Percentiles rank a stretch among this genome's conserved stretches.
Conservation (phyloP, 2,113 vertebrate genomes). For the Theristicus caerulescens region DNA sequence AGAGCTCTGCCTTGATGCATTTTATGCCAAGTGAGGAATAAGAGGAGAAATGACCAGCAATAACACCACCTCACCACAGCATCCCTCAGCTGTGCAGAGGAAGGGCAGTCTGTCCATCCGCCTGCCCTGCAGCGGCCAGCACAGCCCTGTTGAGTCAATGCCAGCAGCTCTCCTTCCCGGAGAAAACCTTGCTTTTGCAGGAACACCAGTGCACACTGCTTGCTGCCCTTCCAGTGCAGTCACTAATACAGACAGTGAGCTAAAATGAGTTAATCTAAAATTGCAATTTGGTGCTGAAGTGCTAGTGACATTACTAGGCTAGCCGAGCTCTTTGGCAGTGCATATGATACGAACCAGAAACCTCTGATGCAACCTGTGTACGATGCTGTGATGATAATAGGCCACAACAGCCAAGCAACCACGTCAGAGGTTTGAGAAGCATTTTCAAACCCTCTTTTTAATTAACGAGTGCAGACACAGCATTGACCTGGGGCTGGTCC, state of each 20-base stretch:
- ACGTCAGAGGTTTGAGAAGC: background rate
- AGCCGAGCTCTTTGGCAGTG: fast-evolving
- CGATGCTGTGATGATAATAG: background rate
- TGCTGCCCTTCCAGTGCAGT: background rate
- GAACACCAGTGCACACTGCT: fast-evolving
- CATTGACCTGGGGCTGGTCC: background rate
- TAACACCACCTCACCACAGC: fast-evolving
- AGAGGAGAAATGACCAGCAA: background rate
- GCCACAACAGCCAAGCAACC: background rate
- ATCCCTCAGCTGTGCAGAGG: background rate
- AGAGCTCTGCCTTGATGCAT: background rate
- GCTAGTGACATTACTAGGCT: background rate
- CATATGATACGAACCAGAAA: background rate
- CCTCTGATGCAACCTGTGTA: background rate
- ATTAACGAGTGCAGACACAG: background rate
- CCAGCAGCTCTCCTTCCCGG: background rate
- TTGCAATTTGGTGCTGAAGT: background rate
- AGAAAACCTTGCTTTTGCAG: background rate
- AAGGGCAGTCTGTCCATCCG: background rate
- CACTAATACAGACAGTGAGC: background rate
- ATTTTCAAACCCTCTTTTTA: background rate
- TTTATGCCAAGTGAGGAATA: background rate
- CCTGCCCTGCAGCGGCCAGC: background rate
- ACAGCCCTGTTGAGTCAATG: fast-evolving
- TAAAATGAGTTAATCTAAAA: background rate